Evolutionary conservation across 2,797 vertebrate genomes (phyloP), one percentile per base, ranked within the genome.

Genomic region (Callimico goeldii): DNA sequence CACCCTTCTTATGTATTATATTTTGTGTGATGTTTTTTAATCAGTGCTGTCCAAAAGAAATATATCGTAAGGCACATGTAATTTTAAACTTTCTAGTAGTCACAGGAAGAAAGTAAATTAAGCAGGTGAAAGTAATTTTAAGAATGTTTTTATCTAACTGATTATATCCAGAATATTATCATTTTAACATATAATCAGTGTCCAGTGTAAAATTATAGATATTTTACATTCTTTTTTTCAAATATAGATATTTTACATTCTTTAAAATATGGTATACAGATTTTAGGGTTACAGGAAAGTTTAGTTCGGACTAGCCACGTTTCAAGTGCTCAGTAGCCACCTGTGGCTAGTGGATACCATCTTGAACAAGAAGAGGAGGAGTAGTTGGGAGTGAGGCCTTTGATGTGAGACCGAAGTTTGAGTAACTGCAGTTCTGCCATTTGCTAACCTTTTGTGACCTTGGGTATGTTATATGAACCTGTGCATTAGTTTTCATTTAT

Each of bases 71-170:
- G 19, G 6, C 57, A 87, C 14, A 5, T 82, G 83, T 81, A 48
- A 79, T 89, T 91, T 88, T 15, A 90, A 91, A 77, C 28, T 92
- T 90, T 76, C n/a, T 91, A 50, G 14, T 83, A 86, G 75, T 28
- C 17, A 86, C 39, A 86, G 11, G 83, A 80, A 76, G 90, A 64
- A 48, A 75, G 36, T 79, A 77, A 88, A 81, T 90, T 52, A 52
- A 83, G n/a, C 17, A 73, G 82, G 43, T 76, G 48, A 86, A 91
- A 73, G 77, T 87, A 77, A 33, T 94, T 94, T 64, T 75, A 76
- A 82, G 50, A 89, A 30, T 73, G 12, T 43, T 79, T 88, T 77
- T 87, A 8, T 41, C 41, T 48, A 58, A 39, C 55, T 26, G 15
- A 1, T 67, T 85, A 14, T 76, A n/a, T 79, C 7, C 2, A 86